Evolutionary conservation across 2,113 vertebrate genomes (phyloP), one percentile per base, ranked within the genome.

Genomic region (Nesogale talazaci): DNA sequence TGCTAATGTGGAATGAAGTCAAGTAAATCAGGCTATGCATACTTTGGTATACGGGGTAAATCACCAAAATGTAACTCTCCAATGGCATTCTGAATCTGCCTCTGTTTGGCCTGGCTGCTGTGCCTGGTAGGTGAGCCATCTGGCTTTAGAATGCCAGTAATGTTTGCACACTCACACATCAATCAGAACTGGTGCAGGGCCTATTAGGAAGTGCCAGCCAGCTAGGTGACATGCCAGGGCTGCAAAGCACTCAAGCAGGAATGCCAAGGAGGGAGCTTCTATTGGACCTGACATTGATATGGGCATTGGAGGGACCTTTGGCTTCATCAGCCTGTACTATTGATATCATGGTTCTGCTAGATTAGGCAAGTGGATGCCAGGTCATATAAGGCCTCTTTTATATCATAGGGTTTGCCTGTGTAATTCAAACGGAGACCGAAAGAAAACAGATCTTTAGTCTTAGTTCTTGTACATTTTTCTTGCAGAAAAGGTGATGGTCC

Each of bases 141-240:
- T 96, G 96, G 93, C 92, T 95, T 34, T 40, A 89, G 92, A 79
- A 86, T 84, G 27, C 76, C 36, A 1, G 1, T 94, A 95, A 96
- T 92, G 80, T 97, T 96, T 96, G 83, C 93, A 93, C 76, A 95
- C 61, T 88, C 86, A 94, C 90, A 95, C 67, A 94, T 96, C 90
- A 95, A 74, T 95, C 93, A 93, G 76, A 90, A 92, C 42, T 86
- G 31, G 72, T 95, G 27, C 79, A 89, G 72, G 88, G 42, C 46
- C 77, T 95, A 76, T 86, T 93, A 92, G 89, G 11, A 92, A 94
- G 61, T 19, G 88, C 38, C 42, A 94, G 90, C 88, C 88, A 90
- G 86, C 82, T 92, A 83, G 89, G 74, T 84, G 90, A 81, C 88
- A 89, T 85, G 80, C 92, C 94, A 92, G 61, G 42, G 94, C 88